Conservation (phyloP, 2,113 vertebrate genomes). For the Leptodactylus fuscus region DNA sequence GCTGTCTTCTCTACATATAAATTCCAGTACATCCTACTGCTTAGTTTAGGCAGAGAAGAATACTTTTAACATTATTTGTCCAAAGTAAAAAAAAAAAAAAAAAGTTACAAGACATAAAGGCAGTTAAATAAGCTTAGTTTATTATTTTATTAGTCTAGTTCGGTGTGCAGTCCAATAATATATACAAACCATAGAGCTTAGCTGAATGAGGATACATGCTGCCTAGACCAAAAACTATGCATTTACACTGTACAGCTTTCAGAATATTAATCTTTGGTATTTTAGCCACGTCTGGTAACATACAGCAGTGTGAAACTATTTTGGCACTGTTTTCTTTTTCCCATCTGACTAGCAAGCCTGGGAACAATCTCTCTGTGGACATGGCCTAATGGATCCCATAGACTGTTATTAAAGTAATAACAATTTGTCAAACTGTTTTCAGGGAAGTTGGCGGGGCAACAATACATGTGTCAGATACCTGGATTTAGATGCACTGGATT, state of each 20-base stretch:
- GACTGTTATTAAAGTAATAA: background rate
- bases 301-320: background rate
- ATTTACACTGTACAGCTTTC: background rate
- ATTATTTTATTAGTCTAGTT: slow-evolving; percentile 1
- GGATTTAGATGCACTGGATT: no score
- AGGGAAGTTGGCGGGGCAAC: no score
- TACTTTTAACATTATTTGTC: no score
- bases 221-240: background rate
- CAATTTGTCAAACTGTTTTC: background rate
- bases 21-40: no score
- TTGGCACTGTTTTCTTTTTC: background rate
- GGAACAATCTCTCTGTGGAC: no score
- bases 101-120: no score
- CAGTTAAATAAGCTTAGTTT: background rate
- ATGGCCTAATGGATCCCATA: background rate
- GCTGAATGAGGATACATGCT: background rate
- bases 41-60: no score
- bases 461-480: no score
- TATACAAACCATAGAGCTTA: background rate
- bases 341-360: background rate
- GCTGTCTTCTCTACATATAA: no score
- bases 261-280: background rate
- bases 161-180: background rate
- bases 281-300: slow-evolving; percentile 1
- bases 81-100: background rate